Conservation (phyloP, 1,140 invertebrate genomes). For the Solenopsis fugax region DNA sequence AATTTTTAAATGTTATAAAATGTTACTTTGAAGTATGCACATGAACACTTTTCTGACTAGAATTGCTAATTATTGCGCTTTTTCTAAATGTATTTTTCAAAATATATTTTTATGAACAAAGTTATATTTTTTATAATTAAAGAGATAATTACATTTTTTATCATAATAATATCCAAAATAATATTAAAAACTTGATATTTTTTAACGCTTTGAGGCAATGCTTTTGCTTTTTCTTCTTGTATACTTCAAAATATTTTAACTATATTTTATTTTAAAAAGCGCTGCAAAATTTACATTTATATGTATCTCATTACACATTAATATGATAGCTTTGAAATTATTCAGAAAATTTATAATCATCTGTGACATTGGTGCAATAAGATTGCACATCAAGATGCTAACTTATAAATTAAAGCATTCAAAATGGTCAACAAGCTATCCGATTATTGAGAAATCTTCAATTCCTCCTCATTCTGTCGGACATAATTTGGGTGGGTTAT, state of each 20-base stretch:
- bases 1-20: conserved; percentile 31
- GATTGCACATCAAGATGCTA: background rate
- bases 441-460: conserved; percentile 17
- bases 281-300: background rate
- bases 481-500: background rate
- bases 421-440: background rate
- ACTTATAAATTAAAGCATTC: conserved; percentile 9
- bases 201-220: background rate
- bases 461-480: background rate
- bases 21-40: background rate
- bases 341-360: background rate
- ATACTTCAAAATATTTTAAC: background rate
- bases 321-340: background rate
- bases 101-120: background rate
- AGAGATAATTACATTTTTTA: background rate
- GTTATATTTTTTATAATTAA: background rate
- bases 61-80: background rate
- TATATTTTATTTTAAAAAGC: background rate
- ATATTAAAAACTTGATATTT: conserved; percentile 1
- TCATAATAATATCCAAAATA: background rate
- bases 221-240: background rate
- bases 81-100: background rate
- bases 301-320: background rate
- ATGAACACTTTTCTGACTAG: background rate
- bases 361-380: background rate